Conservation (phyloP, 2,113 vertebrate genomes). For the Toxotes chatareus region DNA sequence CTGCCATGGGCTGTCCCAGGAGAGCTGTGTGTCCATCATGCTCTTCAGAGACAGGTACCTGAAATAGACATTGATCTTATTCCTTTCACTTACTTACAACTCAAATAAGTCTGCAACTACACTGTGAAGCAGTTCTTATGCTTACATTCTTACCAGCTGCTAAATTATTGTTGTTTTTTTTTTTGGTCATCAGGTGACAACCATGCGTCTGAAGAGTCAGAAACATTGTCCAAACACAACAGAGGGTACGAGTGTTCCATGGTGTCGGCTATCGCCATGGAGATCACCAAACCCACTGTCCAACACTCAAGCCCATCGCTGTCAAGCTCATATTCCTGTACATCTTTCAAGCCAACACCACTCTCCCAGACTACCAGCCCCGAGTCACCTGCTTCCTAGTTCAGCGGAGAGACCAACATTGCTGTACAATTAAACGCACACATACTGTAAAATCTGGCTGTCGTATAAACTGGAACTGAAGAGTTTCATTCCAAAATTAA, state of each 20-base stretch:
- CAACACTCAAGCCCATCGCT: slow-evolving; percentile 29
- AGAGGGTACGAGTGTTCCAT: slow-evolving; percentile 59
- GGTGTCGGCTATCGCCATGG: slow-evolving; percentile 44
- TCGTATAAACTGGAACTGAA: neutral
- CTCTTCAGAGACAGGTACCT: slow-evolving; percentile 81
- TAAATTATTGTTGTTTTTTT: neutral
- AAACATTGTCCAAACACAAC: slow-evolving; percentile 59
- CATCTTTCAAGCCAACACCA: slow-evolving; percentile 30
- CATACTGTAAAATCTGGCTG: slow-evolving; percentile 1
- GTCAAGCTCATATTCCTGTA: slow-evolving; percentile 52
- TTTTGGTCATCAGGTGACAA: slow-evolving; percentile 57
- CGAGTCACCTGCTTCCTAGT: slow-evolving; percentile 32
- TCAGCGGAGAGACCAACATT: neutral
- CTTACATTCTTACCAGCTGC: neutral
- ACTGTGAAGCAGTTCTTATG: neutral
- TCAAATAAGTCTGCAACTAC: neutral
- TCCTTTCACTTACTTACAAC: neutral
- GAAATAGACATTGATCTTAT: neutral
- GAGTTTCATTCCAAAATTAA: slow-evolving; percentile 4
- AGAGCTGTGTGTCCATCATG: slow-evolving; percentile 74
- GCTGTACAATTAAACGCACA: slow-evolving; percentile 10
- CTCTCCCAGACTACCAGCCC: neutral
- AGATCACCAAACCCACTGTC: neutral
- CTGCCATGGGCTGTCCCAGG: slow-evolving; percentile 65
- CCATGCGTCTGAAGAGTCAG: slow-evolving; percentile 50